Base-by-base conservation (phyloP, 2,888 invertebrate species). In the Tachina lurida region DNA sequence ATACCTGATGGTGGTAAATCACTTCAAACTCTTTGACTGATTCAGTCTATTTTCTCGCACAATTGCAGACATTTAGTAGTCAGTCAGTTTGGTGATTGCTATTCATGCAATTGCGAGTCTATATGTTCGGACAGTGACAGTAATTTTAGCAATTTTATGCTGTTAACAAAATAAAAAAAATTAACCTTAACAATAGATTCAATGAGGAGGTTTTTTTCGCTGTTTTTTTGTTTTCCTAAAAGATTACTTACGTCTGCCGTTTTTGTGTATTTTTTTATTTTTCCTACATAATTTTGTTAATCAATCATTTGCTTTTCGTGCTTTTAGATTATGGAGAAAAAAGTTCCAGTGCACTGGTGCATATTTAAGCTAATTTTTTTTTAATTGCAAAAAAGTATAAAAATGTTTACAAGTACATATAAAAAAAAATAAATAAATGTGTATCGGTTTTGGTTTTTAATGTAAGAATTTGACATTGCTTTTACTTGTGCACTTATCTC, bases 91-190 rank as follows among this genome's bases (percentile, higher is more conserved):
- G 67, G 45, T 49, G 10, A 49, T 65, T 80, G 8, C 47, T 47
- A 73, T 56, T 65, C 67, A 81, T 43, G 12, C 19, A 58, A 45
- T 41, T 54, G 39, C 19, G n/a, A 58, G 4, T 60, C 41, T 56
- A 70, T 56, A 19, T 52, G 63, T 54, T 45, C 63, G 43, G 41
- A 75, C 73, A 80, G 67, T 76, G 76, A 60, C 73, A 73, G 73
- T 73, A 80, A 80, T 71, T 77, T 75, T 67, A 76, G 19, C 73
- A 73, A 81, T 67, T 80, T 77, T 60, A 68, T 84, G 54, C 73
- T 79, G 43, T 68, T 45, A 71, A 19, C 47, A 63, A 63, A 49
- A 62, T 10, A 54, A 58, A 65, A 47, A 54, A 41, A 13, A 58
- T n/a, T 9, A 73, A 49, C 8, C 17, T 49, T n/a, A 74, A 79